Percentiles rank a stretch among this genome's conserved stretches.
phyloP scores from a whole-genome alignment of 2,113 vertebrate genomes.

The Leptobrachium ailaonicum region DNA sequence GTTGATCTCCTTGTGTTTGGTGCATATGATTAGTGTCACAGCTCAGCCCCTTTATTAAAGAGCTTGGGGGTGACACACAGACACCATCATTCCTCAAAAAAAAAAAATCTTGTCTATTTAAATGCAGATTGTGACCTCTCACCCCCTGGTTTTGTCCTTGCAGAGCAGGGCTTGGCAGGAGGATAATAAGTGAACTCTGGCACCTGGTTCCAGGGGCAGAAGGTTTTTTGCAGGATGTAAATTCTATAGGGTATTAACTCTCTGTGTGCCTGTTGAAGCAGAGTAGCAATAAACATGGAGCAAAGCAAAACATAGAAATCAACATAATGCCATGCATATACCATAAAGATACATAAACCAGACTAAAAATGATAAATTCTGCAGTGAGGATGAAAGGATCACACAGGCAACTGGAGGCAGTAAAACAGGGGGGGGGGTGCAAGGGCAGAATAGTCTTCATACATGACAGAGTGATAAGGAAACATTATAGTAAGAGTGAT shows the following conservation, averaged over 20 bases:
- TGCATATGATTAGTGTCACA: slow-evolving; percentile 27
- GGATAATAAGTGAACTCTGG: slow-evolving; percentile 38
- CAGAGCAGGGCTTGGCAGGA: slow-evolving; percentile 23
- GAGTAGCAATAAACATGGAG: background rate
- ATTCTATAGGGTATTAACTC: background rate
- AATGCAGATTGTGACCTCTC: slow-evolving; percentile 60
- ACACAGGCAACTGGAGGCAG: no score
- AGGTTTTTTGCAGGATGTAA: slow-evolving; percentile 12
- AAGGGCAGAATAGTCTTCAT: no score
- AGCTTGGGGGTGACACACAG: slow-evolving; percentile 22
- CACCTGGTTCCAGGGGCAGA: slow-evolving; percentile 23
- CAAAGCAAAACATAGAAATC: no score
- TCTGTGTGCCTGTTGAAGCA: background rate
- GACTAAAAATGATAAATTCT: no score
- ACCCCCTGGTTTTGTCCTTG: slow-evolving; percentile 30
- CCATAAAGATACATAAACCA: no score
- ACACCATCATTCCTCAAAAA: slow-evolving; percentile 23
- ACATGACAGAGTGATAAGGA: no score
- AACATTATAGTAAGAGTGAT: no score
- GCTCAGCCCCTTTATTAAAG: background rate
- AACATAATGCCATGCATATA: no score
- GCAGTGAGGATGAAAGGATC: no score
- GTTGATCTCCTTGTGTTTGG: slow-evolving; percentile 2
- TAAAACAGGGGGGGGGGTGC: no score
- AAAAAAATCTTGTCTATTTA: slow-evolving; percentile 49